Evolutionary conservation across 2,797 vertebrate genomes (phyloP), one percentile per base, ranked within the genome.

Genomic region (Scolopax rusticola): DNA sequence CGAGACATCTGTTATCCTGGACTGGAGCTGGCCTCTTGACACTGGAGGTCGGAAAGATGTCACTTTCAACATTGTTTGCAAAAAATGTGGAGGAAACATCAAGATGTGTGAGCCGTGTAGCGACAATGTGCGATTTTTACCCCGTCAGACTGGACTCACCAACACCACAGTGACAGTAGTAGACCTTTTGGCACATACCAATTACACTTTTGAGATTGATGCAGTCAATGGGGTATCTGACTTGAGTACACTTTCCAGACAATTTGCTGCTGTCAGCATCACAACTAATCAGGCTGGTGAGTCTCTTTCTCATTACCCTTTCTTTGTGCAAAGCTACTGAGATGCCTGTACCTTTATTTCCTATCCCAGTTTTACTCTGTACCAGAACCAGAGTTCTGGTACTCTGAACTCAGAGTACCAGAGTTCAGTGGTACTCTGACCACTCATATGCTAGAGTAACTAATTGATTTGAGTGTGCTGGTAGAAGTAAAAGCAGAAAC

Each of bases 271-370:
- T 2, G 99, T 99, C 94, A 99, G 98, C 97, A 99, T 99, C 97
- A 99, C 99, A 16, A 99, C 99, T 38, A 99, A 99, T 95, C 99
- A 99, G 98, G 99, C 99, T 28, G 99, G 99, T 99, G 97, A 99
- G 99, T 98, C 67, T 33, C 75, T 6, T 54, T 36, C 61, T 27
- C 65, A 51, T 59, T 20, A 3, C 28, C 21, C 7, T 59, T 59
- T 20, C 78, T 68, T 23, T 60, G 27, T 19, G 20, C 40, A 15
- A 2, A 67, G 24, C 57, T 48, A 4, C 11, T 21, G 51, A 51
- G n/a, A 4, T 41, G 11, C 27, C 17, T 0, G 45, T 30, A 8
- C 51, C 71, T 80, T 59, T 45, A 12, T 67, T 73, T 28, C 45
- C 50, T 43, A 88, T 36, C 41, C 45, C 32, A n/a, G 0, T 41